Percentiles rank a stretch among this genome's conserved stretches.
phyloP scores from a whole-genome alignment of 2,113 vertebrate species.

The Ascaphus truei region DNA sequence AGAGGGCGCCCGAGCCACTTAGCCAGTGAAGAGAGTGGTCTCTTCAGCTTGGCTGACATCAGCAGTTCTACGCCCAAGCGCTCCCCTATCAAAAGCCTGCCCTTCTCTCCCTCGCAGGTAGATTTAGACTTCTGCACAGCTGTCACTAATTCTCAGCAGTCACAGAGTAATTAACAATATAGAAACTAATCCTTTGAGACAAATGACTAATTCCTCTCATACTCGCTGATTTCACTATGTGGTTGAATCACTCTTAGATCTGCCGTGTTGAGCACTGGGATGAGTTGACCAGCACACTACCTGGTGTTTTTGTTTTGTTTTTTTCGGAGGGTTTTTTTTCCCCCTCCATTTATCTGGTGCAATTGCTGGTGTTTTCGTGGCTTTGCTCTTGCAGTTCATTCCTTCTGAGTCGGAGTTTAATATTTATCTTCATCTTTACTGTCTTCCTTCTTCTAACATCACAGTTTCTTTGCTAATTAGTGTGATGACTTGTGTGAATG shows the following conservation, averaged over 20 bases:
- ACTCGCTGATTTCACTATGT: slow-evolving; percentile 56
- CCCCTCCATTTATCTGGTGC: slow-evolving; percentile 5
- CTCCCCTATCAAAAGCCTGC: slow-evolving; percentile 80
- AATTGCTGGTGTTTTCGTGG: slow-evolving; percentile 43
- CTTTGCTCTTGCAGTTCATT: slow-evolving; percentile 48
- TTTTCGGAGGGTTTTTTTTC: background rate
- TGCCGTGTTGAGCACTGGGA: slow-evolving; percentile 34
- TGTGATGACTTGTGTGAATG: background rate
- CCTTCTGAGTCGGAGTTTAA: slow-evolving; percentile 41
- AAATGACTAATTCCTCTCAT: slow-evolving; percentile 68
- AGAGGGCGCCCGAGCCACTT: slow-evolving; percentile 59
- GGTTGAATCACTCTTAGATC: slow-evolving; percentile 46
- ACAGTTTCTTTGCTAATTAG: background rate
- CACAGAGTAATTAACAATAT: slow-evolving; percentile 65
- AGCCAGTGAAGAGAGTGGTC: slow-evolving; percentile 58
- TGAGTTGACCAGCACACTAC: slow-evolving; percentile 45
- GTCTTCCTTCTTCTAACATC: background rate
- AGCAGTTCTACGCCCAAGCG: slow-evolving; percentile 74
- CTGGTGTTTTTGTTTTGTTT: slow-evolving; percentile 44
- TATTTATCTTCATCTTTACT: slow-evolving; percentile 42
- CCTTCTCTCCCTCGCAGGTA: slow-evolving; percentile 93
- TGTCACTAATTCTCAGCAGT: slow-evolving; percentile 72
- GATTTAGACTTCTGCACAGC: slow-evolving; percentile 67
- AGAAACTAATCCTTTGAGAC: slow-evolving; percentile 77
- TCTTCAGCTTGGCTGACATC: slow-evolving; percentile 65